phyloP scores from a whole-genome alignment of 2,888 invertebrate genomes.

The Agrochola lychnidis region DNA sequence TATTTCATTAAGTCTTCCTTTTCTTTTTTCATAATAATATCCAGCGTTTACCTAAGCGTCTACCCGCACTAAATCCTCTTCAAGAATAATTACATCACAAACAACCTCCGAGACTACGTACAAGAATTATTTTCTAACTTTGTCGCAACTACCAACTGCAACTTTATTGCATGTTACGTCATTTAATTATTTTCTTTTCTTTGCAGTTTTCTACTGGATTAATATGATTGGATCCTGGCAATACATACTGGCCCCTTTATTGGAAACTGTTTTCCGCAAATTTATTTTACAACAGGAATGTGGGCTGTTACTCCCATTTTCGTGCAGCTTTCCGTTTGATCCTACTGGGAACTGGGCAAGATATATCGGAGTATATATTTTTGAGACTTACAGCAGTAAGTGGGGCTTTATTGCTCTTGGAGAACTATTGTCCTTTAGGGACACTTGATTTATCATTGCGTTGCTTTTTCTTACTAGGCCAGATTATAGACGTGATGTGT shows the following conservation, averaged over 20 bases:
- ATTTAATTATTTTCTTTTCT: slow-evolving; percentile 45
- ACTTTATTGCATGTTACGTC: slow-evolving; percentile 44
- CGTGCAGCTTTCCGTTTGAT: slow-evolving; percentile 76
- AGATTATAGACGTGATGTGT: slow-evolving; percentile 29
- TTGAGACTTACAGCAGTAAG: slow-evolving; percentile 77
- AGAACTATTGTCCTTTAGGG: slow-evolving; percentile 62
- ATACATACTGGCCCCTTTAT: slow-evolving; percentile 71
- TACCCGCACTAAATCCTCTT: slow-evolving; percentile 22
- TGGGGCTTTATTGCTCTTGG: slow-evolving; percentile 62
- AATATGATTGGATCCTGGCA: slow-evolving; percentile 73
- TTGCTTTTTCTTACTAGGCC: slow-evolving; percentile 49
- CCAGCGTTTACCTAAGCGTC: background rate
- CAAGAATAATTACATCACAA: slow-evolving; percentile 46
- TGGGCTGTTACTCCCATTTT: slow-evolving; percentile 73
- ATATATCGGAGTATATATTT: slow-evolving; percentile 75
- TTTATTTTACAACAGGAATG: slow-evolving; percentile 71
- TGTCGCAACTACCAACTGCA: slow-evolving; percentile 19
- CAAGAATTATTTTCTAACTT: slow-evolving; percentile 27
- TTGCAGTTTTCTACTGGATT: slow-evolving; percentile 76
- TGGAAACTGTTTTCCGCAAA: slow-evolving; percentile 70
- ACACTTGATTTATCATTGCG: slow-evolving; percentile 62
- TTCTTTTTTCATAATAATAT: too few species aligned
- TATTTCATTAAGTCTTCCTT: too few species aligned
- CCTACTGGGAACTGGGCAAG: slow-evolving; percentile 71
- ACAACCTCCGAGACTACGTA: slow-evolving; percentile 20